Base-by-base conservation (phyloP, 2,888 invertebrate genomes). In the Palloptera scutellata region DNA sequence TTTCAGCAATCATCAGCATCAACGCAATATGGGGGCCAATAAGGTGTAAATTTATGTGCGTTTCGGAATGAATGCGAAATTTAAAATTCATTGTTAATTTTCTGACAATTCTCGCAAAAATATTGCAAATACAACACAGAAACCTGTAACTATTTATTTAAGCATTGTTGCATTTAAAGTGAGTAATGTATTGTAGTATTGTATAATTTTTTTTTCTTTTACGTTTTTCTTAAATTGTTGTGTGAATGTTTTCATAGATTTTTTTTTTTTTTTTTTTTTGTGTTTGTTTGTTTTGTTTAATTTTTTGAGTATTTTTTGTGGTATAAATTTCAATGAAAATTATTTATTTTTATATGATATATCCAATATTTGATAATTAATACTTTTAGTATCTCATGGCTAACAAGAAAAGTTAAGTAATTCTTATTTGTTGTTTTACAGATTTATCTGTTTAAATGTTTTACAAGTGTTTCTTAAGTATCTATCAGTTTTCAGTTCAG, bases 31-130 rank as follows among this genome's bases (percentile, higher is more conserved):
- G 81, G 80, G 80, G 81, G 81, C 79, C 81, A 81, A 81, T 81
- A 82, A 80, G 80, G 83, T 81, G 81, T 82, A 82, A 82, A 82
- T 81, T 81, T 81, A 75, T 75, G 73, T 70, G 72, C 72, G 70
- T 72, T 70, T 73, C 68, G 69, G 70, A 69, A 66, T 65, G 65
- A 72, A 48, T 66, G 61, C 61, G 61, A 54, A 48, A 52, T 52
- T 52, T 13, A 15, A 4, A 61, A 61, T 61, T 54, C 30, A 61
- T 66, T 66, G 61, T 61, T 66, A 48, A 61, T 61, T 57, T 61
- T n/a, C n/a, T 55, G 48, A 61, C 61, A 19, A 61, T 61, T 61
- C 57, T 48, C 57, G 48, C 15, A 42, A 60, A n/a, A n/a, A n/a
- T n/a, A n/a, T n/a, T n/a, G n/a, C n/a, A n/a, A n/a, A n/a, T n/a